Base-by-base conservation (phyloP, 2,113 vertebrate species). In the Prionailurus viverrinus region DNA sequence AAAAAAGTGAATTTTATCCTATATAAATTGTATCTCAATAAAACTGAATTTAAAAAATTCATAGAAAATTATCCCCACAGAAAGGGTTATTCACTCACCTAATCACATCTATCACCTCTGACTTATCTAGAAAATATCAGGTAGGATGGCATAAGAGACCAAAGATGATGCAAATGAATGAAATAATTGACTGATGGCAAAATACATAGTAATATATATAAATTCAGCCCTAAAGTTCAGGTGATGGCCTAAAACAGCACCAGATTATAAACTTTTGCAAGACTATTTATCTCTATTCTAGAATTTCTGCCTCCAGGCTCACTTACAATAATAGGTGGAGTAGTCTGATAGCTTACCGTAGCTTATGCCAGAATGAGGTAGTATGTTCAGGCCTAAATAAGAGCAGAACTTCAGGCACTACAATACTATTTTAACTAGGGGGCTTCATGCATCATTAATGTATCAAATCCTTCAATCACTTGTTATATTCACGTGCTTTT, bases 111-210 rank as follows among this genome's bases (percentile, higher is more conserved):
- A 94, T 82, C 55, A 86, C 39, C 13, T 90, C 51, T 96, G 65
- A 92, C 23, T 89, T 92, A 78, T 53, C 73, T 91, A 94, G 45
- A 95, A 68, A 91, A 69, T 91, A n/a, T 82, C 81, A 66, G 27
- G 45, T 15, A 55, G 27, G 16, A 87, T 88, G 21, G 23, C 21
- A 66, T 55, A 51, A 78, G n/a, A 83, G 45, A 74, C 7, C 45
- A 93, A 87, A 87, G 23, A 51, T 33, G 36, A 87, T 66, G 25
- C 25, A 88, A 82, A 84, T 93, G 23, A 97, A 48, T 53, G 55
- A 92, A 94, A 94, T 29, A 66, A 92, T 7, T 55, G 41, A 45
- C n/a, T 88, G 33, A 74, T 25, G 45, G 45, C 29, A 89, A 76
- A 84, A 65, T 58, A 41, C 55, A 63, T 36, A 69, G 71, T 93